These are phyloP conservation scores for Menidia menidia DNA, from an alignment of 2,797 vertebrate genomes.

Conservation along the genomic window DNA sequence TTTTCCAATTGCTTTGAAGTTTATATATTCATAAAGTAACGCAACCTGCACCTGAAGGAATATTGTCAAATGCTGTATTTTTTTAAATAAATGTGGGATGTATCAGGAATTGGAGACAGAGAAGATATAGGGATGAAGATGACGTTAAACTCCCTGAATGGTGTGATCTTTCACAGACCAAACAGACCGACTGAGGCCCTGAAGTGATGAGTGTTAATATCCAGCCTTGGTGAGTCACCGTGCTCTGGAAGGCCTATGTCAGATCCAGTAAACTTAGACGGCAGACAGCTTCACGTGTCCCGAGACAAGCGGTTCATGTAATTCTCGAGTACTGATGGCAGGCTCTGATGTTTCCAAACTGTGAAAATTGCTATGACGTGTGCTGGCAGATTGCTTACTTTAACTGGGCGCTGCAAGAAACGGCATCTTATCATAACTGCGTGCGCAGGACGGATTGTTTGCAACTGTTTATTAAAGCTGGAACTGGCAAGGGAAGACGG, in stretches of 20 bases:
- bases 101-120: conserved; percentile 14
- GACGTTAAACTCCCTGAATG: conserved; percentile 24
- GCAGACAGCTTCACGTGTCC: conserved; percentile 50
- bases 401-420: conserved; percentile 32
- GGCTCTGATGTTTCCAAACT: conserved; percentile 46
- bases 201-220: conserved; percentile 42
- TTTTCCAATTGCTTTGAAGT: neutral
- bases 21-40: no score
- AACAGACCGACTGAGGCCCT: conserved; percentile 36
- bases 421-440: conserved; percentile 51
- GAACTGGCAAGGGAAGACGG: conserved; percentile 29
- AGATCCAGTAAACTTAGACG: conserved; percentile 43
- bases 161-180: conserved; percentile 51
- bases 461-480: conserved; percentile 53
- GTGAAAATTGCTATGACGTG: conserved; percentile 52
- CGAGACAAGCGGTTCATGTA: conserved; percentile 52
- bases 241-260: conserved; percentile 31
- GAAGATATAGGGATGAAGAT: conserved; percentile 26
- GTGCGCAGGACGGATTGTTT: conserved; percentile 45
- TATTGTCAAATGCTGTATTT: neutral
- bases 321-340: conserved; percentile 43
- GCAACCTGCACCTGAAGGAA: neutral
- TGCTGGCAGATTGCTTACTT: conserved; percentile 46
- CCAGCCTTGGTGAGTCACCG: conserved; percentile 62
- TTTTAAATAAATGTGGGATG: neutral